Conservation (phyloP, 2,888 invertebrate species). For the Diarsia rubi region DNA sequence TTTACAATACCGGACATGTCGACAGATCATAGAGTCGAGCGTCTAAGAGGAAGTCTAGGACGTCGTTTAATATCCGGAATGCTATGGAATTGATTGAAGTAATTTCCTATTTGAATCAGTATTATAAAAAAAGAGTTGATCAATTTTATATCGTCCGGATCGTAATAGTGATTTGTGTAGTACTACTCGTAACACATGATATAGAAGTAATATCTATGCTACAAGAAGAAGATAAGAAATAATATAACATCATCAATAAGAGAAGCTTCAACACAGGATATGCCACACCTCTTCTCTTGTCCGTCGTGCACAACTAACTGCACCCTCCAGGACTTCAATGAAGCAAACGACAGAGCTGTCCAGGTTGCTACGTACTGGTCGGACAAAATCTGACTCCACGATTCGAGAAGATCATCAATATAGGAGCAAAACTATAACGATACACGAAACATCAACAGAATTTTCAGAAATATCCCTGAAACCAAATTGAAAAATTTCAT, state of each 20-base stretch:
- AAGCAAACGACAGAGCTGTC: too few relatives aligned
- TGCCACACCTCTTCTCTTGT: too few relatives aligned
- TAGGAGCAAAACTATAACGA: too few relatives aligned
- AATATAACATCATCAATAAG: background rate
- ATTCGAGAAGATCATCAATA: too few relatives aligned
- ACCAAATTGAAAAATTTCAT: background rate
- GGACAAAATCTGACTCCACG: too few relatives aligned
- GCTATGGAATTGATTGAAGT: conserved; percentile 23
- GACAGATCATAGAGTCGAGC: conserved; percentile 3
- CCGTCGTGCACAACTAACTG: too few relatives aligned
- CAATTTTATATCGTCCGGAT: conserved; percentile 11
- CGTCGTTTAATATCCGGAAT: conserved; percentile 53
- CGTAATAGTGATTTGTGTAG: conserved; percentile 1
- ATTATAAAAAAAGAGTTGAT: conserved; percentile 20
- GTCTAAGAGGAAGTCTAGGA: conserved; percentile 41
- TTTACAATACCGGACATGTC: conserved; percentile 23
- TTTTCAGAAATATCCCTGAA: background rate
- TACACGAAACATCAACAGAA: too few relatives aligned
- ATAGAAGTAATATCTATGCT: too few relatives aligned
- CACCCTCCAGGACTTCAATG: too few relatives aligned
- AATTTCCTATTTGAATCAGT: conserved; percentile 42
- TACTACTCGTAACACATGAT: background rate
- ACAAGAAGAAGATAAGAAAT: too few relatives aligned
- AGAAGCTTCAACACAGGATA: too few relatives aligned
- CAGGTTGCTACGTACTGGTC: too few relatives aligned